Conservation (phyloP, 2,888 invertebrate species). For the Daptonema setosum region DNA sequence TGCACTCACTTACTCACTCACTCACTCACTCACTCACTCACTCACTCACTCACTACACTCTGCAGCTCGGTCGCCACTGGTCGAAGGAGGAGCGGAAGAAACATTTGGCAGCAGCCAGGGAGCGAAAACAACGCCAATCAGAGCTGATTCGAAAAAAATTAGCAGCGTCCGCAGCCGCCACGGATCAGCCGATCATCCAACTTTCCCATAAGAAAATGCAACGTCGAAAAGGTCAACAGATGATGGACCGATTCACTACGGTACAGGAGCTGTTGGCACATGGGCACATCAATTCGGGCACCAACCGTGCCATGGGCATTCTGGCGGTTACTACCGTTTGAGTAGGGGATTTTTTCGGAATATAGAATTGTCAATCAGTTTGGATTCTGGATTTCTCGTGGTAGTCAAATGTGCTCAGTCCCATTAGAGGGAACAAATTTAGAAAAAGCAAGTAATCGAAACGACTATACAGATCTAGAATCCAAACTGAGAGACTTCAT, state of each 20-base stretch:
- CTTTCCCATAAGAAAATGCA: slow-evolving; percentile 35
- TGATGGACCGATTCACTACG: slow-evolving; percentile 38
- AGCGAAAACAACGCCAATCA: slow-evolving; percentile 35
- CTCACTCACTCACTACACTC: too few relatives aligned
- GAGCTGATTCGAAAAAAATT: slow-evolving; percentile 27
- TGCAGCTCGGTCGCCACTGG: slow-evolving; percentile 48
- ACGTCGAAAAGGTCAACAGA: slow-evolving; percentile 29
- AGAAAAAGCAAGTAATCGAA: too few relatives aligned
- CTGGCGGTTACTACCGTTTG: slow-evolving; percentile 33
- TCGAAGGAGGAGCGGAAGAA: slow-evolving; percentile 50
- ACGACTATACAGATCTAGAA: too few relatives aligned
- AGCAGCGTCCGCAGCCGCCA: slow-evolving; percentile 11
- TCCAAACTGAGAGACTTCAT: too few relatives aligned
- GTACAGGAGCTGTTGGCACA: slow-evolving; percentile 41
- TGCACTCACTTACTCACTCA: too few relatives aligned
- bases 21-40: too few relatives aligned
- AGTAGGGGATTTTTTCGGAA: too few relatives aligned
- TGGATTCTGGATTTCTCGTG: too few relatives aligned
- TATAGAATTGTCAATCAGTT: too few relatives aligned
- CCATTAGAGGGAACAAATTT: too few relatives aligned
- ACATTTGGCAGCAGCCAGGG: slow-evolving; percentile 47
- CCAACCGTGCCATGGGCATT: slow-evolving; percentile 27
- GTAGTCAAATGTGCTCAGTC: too few relatives aligned
- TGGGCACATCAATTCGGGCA: slow-evolving; percentile 29
- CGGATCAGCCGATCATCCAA: slow-evolving; percentile 28